Base-by-base conservation (phyloP, 2,888 invertebrate species). In the Himalopsyche anomala region DNA sequence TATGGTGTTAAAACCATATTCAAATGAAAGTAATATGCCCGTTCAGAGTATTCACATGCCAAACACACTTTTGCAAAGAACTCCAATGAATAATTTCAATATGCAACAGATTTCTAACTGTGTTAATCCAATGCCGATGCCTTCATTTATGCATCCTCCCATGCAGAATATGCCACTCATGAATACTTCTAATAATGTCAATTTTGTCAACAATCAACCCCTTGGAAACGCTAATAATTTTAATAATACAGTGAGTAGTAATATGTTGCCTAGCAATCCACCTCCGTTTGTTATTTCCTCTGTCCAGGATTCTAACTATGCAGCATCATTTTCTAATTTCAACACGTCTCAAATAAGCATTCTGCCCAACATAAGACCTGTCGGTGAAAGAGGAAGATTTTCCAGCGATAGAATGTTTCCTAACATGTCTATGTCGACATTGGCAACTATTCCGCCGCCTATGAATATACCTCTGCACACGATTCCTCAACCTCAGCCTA, bases 401-500 rank as follows among this genome's bases (percentile, higher is more conserved):
- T 45, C 84, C 36, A 12, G 62, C 28, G 62, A 36, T 80, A 0
- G n/a, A 45, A 42, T 28, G 28, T 11, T 51, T 42, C 38, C 79
- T 80, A 81, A 81, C 4, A 19, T 36, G 28, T 87, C 87, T 19
- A 88, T 84, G 81, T 89, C 89, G 89, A 89, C 89, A n/a, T 88
- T 88, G 12, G 83, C 88, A 85, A 88, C 89, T 85, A 90, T 88
- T 83, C 89, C 89, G 62, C 89, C 89, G 51, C 89, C 90, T 6
- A 90, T 91, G 45, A 85, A 84, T 28, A 90, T 91, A 83, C 90
- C 90, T n/a, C 90, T 91, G 28, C 90, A 81, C 82, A 89, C 90
- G 51, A 89, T 90, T 36, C 89, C 89, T n/a, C 85, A 87, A 28
- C 87, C 87, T 4, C 83, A 84, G 11, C 87, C 87, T 40, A 45